Evolutionary conservation across 1,140 invertebrate species (phyloP).

Genomic region (Uloborus diversus): DNA sequence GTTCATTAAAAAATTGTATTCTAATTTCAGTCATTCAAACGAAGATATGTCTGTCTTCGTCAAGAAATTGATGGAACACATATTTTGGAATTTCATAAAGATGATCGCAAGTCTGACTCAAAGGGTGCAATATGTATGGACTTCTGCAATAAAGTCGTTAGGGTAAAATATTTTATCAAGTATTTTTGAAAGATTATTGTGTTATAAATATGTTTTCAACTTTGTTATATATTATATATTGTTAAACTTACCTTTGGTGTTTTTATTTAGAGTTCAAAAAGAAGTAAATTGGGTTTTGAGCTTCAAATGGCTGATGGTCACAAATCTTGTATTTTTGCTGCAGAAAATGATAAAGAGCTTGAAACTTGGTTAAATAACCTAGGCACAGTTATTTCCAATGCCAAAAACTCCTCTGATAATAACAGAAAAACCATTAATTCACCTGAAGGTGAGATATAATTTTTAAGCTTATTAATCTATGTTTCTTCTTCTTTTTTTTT

Average conservation of each 20-base stretch:
- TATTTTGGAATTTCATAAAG: slow-evolving; percentile 90
- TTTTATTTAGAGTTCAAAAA: slow-evolving; percentile 77
- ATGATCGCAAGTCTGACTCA: slow-evolving; percentile 87
- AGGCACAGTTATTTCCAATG: slow-evolving; percentile 77
- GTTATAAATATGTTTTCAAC: neutral
- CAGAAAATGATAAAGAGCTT: slow-evolving; percentile 84
- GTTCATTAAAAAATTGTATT: neutral
- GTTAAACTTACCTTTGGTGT: neutral
- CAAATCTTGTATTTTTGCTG: slow-evolving; percentile 84
- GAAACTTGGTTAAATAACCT: slow-evolving; percentile 82
- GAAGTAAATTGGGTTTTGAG: slow-evolving; percentile 88
- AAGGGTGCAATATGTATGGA: slow-evolving; percentile 94
- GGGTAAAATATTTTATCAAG: slow-evolving; percentile 69
- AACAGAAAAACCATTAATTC: slow-evolving; percentile 6
- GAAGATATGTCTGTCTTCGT: slow-evolving; percentile 85
- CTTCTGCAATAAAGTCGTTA: slow-evolving; percentile 86
- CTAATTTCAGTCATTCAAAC: slow-evolving; percentile 83
- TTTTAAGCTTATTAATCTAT: no score
- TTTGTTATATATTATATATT: neutral
- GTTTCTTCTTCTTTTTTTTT: neutral
- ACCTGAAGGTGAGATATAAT: slow-evolving; percentile 28
- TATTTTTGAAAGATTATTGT: neutral
- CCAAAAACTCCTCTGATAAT: slow-evolving; percentile 78
- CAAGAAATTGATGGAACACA: slow-evolving; percentile 91
- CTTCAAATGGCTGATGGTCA: slow-evolving; percentile 82